Conservation (phyloP, 2,888 invertebrate genomes). For the Aricia artaxerxes region DNA sequence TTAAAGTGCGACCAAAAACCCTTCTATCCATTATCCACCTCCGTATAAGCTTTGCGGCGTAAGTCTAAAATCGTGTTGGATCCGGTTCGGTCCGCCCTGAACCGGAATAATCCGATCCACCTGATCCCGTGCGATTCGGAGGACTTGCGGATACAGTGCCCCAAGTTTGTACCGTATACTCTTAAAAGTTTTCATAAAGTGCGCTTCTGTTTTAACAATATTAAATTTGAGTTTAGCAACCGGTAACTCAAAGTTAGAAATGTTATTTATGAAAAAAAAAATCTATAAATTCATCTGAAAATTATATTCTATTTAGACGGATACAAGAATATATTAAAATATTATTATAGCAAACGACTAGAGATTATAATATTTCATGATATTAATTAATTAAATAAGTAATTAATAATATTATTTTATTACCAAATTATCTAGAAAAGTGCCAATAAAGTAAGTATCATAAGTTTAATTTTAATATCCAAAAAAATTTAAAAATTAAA, state of each 20-base stretch:
- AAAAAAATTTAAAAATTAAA: background rate
- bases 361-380: background rate
- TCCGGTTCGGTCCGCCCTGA: slow-evolving; percentile 67
- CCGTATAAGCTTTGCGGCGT: slow-evolving; percentile 59
- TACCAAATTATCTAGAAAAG: background rate
- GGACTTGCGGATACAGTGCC: slow-evolving; percentile 54
- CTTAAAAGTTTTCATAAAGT: slow-evolving; percentile 25
- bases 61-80: slow-evolving; percentile 75
- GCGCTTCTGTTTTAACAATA: background rate
- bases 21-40: slow-evolving; percentile 52
- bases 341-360: too few species aligned
- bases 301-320: too few species aligned
- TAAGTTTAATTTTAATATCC: background rate
- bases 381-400: too few species aligned
- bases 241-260: background rate
- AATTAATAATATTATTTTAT: background rate
- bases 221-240: background rate
- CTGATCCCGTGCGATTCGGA: slow-evolving; percentile 69
- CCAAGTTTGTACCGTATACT: slow-evolving; percentile 38
- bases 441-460: background rate
- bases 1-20: slow-evolving; percentile 32
- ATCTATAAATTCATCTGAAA: too few species aligned
- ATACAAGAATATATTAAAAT: too few species aligned
- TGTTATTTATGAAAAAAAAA: background rate
- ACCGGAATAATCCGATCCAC: slow-evolving; percentile 75